Conservation (phyloP, 1,140 invertebrate species). For the Bombus difficillimus region DNA sequence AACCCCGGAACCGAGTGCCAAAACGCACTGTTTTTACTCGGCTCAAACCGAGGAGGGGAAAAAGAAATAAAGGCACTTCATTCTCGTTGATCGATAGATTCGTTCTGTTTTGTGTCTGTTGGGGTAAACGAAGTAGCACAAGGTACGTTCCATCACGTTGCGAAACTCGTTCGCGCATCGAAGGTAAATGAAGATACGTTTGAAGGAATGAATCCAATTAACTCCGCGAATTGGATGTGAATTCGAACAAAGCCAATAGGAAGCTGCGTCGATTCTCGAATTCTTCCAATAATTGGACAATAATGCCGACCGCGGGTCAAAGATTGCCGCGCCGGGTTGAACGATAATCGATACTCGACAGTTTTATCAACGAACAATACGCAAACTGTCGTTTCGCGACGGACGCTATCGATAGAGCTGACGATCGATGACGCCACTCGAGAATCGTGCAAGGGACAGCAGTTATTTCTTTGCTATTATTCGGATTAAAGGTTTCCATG, state of each 20-base stretch:
- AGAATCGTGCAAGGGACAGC: neutral
- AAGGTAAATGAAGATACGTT: constrained; percentile 26
- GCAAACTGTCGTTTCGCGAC: neutral
- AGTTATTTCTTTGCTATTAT: constrained; percentile 1
- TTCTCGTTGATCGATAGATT: too few relatives aligned
- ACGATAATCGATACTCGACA: constrained; percentile 32
- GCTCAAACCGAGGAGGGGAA: too few relatives aligned
- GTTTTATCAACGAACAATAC: constrained; percentile 10
- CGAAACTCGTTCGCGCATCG: neutral
- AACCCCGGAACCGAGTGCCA: too few relatives aligned
- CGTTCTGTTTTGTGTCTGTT: too few relatives aligned
- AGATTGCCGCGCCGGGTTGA: constrained; percentile 2
- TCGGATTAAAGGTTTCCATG: constrained; percentile 1
- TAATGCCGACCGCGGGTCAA: constrained; percentile 17
- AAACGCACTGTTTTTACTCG: too few relatives aligned
- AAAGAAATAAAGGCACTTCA: neutral
- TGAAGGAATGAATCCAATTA: constrained; percentile 38
- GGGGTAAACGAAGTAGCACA: neutral
- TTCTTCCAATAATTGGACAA: constrained; percentile 42
- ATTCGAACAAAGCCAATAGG: constrained; percentile 24
- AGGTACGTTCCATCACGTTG: neutral
- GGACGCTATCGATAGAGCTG: neutral
- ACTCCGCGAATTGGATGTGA: constrained; percentile 12
- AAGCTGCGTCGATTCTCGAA: constrained; percentile 33
- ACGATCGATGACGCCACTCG: neutral